Conservation (phyloP, 2,888 invertebrate species). For the Conchocele bisecta region DNA sequence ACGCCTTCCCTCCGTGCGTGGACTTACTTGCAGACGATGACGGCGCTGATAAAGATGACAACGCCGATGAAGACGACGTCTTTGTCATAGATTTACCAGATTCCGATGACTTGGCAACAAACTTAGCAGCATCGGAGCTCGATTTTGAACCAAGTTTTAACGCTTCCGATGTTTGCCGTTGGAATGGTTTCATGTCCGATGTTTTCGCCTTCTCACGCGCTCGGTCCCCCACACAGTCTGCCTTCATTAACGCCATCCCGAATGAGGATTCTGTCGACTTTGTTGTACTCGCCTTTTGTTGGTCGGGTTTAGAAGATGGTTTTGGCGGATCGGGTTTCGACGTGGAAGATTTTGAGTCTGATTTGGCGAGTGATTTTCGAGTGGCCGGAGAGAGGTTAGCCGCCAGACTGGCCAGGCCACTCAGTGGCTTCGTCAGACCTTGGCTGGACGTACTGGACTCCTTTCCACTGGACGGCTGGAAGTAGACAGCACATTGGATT, state of each 20-base stretch:
- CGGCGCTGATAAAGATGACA: slow-evolving; percentile 23
- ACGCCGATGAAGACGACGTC: slow-evolving; percentile 41
- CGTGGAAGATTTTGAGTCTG: too few species aligned
- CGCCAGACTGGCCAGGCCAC: slow-evolving; percentile 81
- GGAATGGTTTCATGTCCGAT: slow-evolving; percentile 39
- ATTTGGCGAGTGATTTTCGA: too few species aligned
- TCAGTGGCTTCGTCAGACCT: slow-evolving; percentile 75
- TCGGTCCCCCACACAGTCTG: too few species aligned
- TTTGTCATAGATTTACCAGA: slow-evolving; percentile 25
- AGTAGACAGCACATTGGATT: too few species aligned
- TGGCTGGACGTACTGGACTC: too few species aligned
- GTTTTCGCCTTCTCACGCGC: slow-evolving; percentile 39
- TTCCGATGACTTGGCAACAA: slow-evolving; percentile 40
- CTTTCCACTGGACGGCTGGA: too few species aligned
- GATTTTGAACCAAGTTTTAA: slow-evolving; percentile 33
- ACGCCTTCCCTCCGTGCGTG: slow-evolving; percentile 56
- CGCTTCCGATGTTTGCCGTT: slow-evolving; percentile 23
- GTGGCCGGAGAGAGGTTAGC: too few species aligned
- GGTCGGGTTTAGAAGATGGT: slow-evolving; percentile 40
- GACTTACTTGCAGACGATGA: slow-evolving; percentile 15
- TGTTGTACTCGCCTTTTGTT: slow-evolving; percentile 38
- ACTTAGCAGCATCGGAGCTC: slow-evolving; percentile 31
- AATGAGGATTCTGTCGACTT: too few species aligned
- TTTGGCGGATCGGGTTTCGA: too few species aligned
- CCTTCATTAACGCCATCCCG: too few species aligned